Evolutionary conservation across 2,113 vertebrate species (phyloP).

Genomic region (Emydocephalus ijimae): DNA sequence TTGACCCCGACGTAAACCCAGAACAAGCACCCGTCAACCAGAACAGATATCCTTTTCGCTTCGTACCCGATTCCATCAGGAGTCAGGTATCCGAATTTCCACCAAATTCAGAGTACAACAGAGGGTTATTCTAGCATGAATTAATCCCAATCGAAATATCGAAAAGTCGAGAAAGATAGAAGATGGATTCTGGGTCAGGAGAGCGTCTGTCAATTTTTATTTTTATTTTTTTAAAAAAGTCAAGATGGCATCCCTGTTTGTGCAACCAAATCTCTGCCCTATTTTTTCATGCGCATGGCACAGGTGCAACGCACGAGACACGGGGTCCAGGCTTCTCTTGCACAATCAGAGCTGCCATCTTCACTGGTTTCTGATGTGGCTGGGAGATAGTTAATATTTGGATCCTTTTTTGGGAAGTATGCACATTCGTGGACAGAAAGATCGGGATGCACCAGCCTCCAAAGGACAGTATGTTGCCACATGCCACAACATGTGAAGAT

Average conservation of each 20-base stretch:
- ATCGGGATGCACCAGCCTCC: not conserved
- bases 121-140: not conserved
- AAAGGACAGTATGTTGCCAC: not conserved
- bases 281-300: not conserved
- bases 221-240: not conserved
- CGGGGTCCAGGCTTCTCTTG: not conserved
- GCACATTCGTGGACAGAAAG: rapidly evolving
- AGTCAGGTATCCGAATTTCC: too few species aligned
- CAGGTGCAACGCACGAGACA: not conserved
- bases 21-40: not conserved
- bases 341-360: not conserved
- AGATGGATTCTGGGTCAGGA: not conserved
- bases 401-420: not conserved
- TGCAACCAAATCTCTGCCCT: not conserved
- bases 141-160: not conserved
- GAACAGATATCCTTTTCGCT: not conserved
- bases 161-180: not conserved
- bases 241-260: not conserved
- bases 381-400: not conserved
- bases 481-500: not conserved
- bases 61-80: not conserved
- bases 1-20: not conserved
- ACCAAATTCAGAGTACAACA: not conserved
- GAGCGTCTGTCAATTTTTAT: not conserved
- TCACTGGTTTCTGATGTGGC: not conserved